Conservation (phyloP, 2,113 vertebrate species). For the Synodontis membranacea region DNA sequence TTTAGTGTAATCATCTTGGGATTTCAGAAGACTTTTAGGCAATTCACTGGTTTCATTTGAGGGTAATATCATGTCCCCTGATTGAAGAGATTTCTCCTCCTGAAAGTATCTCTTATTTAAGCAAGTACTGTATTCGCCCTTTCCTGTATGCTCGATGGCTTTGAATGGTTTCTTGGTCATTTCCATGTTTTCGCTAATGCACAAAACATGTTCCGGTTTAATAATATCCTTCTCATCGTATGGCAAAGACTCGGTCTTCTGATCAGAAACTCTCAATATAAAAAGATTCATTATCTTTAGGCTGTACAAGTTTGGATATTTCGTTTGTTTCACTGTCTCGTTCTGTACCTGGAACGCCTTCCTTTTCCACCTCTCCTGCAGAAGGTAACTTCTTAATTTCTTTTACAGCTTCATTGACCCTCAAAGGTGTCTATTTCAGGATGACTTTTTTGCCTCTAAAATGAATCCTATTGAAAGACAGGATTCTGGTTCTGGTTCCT, state of each 20-base stretch:
- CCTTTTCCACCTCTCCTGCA: background rate
- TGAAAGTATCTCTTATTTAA: background rate
- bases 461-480: background rate
- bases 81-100: background rate
- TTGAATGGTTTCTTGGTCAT: background rate
- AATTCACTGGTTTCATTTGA: background rate
- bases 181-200: background rate
- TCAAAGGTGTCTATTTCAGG: background rate
- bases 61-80: background rate
- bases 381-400: background rate
- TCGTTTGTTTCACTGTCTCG: background rate
- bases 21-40: background rate
- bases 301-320: background rate
- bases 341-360: background rate
- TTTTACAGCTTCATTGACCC: background rate
- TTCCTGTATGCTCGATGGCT: background rate
- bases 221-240: background rate
- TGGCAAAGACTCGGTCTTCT: background rate
- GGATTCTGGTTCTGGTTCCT: background rate
- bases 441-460: background rate
- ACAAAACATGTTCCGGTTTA: background rate
- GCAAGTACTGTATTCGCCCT: background rate
- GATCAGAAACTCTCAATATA: background rate
- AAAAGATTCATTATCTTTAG: too few relatives aligned
- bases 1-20: background rate